These are phyloP conservation scores for Ibycter americanus DNA, from an alignment of 2,797 vertebrate genomes.

Conservation along the genomic window DNA sequence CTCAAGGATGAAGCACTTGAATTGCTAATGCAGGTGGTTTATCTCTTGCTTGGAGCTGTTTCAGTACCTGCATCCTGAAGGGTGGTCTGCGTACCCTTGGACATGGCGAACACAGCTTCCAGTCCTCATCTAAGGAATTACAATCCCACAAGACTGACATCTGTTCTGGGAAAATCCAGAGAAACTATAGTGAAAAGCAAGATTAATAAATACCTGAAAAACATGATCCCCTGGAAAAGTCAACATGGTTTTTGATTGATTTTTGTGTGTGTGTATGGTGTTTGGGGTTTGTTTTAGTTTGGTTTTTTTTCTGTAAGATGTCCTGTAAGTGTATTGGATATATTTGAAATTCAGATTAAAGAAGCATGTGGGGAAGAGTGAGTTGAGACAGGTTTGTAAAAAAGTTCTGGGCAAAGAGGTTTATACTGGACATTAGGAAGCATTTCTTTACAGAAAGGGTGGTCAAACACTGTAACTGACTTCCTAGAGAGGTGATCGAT, in stretches of 20 bases:
- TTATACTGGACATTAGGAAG: neutral
- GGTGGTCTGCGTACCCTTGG: neutral
- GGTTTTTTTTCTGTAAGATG: neutral
- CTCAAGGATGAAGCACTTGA: neutral
- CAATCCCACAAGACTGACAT: neutral
- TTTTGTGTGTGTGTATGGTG: neutral
- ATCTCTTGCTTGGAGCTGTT: neutral
- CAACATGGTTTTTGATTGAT: accelerated
- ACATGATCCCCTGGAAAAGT: neutral
- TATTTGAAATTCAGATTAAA: neutral
- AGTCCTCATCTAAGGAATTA: neutral
- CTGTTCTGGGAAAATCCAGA: neutral
- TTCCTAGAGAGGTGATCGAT: neutral
- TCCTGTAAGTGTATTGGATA: neutral
- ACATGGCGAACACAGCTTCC: neutral
- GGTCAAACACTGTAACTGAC: neutral
- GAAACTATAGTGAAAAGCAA: neutral
- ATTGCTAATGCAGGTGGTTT: neutral
- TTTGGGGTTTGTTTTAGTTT: neutral
- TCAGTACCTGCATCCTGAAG: neutral
- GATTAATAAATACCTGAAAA: neutral
- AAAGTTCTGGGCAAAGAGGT: neutral
- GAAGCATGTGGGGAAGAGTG: neutral
- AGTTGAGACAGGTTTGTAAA: neutral
- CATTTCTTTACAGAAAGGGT: neutral